A percentile compares a stretch with the other conserved stretches of the same genome.
Conservation (phyloP, 2,888 invertebrate genomes). For the Scaptomyza cyrtandrae region DNA sequence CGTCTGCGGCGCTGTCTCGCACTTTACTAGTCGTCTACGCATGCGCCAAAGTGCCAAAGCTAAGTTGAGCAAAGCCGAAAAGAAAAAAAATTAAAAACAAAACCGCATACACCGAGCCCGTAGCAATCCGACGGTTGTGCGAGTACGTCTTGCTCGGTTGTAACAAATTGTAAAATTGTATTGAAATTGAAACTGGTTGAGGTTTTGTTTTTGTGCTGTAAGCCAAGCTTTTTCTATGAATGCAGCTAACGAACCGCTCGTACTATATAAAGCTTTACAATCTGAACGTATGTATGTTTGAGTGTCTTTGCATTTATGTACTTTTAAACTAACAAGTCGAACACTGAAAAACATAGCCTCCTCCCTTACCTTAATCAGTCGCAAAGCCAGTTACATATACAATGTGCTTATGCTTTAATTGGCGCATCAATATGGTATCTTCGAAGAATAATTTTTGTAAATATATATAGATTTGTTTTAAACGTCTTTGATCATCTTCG, state of each 20-base stretch:
- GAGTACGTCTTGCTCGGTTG: conserved; percentile 56
- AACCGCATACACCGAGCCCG: conserved; percentile 45
- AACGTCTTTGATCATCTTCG: neutral
- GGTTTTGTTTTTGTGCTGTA: conserved; percentile 49
- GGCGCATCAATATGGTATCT: neutral
- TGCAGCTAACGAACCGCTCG: conserved; percentile 28
- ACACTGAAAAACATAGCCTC: neutral
- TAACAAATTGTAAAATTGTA: conserved; percentile 75
- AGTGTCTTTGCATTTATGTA: conserved; percentile 4
- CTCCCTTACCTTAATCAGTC: neutral
- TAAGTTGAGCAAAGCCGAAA: conserved; percentile 51
- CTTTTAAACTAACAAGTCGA: conserved; percentile 1
- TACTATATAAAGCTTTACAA: conserved; percentile 5
- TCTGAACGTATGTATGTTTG: neutral
- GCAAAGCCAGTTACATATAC: conserved; percentile 4
- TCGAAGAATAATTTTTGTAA: neutral
- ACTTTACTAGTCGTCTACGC: conserved; percentile 75
- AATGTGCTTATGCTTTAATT: neutral
- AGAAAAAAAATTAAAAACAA: conserved; percentile 31
- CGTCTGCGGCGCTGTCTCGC: conserved; percentile 74
- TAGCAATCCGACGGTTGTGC: conserved; percentile 28
- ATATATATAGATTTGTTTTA: neutral
- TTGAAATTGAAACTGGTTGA: conserved; percentile 78
- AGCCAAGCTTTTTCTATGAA: conserved; percentile 39
- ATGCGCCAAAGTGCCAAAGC: conserved; percentile 65